A percentile compares a stretch with the other conserved stretches of the same genome.
phyloP scores from a whole-genome alignment of 2,888 invertebrate species.

The Limenitis camilla region DNA sequence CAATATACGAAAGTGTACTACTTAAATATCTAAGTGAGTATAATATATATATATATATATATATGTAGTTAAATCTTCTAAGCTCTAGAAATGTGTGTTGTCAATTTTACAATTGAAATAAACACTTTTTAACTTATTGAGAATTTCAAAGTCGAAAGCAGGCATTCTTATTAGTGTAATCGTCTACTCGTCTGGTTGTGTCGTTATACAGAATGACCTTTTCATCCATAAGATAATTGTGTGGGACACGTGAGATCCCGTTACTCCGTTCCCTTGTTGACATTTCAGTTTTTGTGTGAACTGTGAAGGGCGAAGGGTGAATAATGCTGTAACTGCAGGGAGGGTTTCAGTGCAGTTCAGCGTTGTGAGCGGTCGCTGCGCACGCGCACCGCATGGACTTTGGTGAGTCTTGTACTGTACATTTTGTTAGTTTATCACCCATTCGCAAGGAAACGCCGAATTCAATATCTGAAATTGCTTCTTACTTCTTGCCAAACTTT shows the following conservation, averaged over 20 bases:
- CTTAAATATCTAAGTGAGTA: no score
- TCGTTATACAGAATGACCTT: constrained; percentile 4
- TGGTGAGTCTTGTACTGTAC: constrained; percentile 38
- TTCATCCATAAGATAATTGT: constrained; percentile 6
- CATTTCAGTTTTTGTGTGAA: constrained; percentile 50
- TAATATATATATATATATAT: no score
- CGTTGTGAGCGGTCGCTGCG: constrained; percentile 19
- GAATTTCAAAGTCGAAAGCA: background rate
- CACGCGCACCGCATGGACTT: constrained; percentile 40
- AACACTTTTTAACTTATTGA: background rate
- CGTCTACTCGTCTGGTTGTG: background rate
- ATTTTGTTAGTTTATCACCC: background rate
- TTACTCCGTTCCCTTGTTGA: constrained; percentile 37
- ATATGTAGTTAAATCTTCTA: no score
- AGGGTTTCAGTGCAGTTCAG: constrained; percentile 22
- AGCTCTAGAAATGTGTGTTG: no score
- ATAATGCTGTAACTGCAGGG: constrained; percentile 35
- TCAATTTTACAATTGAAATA: no score
- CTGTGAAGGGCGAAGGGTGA: constrained; percentile 24
- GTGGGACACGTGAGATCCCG: constrained; percentile 23
- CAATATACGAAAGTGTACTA: no score
- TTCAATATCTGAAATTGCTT: no score
- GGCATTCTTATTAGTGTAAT: background rate
- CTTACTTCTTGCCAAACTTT: no score
- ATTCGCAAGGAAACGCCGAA: no score